phyloP scores from a whole-genome alignment of 2,888 invertebrate genomes.

The Parnassius mnemosyne region DNA sequence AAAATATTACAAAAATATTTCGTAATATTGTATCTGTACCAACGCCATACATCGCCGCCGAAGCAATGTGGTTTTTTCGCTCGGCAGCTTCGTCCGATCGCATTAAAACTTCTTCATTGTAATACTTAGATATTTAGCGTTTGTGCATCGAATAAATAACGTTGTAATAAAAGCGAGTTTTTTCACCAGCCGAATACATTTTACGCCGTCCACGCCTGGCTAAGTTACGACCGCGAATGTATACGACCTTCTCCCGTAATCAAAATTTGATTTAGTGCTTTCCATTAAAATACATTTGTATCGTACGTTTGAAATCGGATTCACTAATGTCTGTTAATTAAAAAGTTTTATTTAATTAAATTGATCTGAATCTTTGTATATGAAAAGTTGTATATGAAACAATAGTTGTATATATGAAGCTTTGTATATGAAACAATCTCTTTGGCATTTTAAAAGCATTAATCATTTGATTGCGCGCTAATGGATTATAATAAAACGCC shows the following conservation, averaged over 20 bases:
- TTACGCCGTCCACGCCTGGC: constrained; percentile 53
- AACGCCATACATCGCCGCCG: constrained; percentile 38
- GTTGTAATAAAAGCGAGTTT: constrained; percentile 53
- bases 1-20: background rate
- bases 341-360: constrained; percentile 1
- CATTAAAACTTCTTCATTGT: constrained; percentile 64
- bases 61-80: constrained; percentile 40
- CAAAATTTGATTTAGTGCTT: constrained; percentile 70
- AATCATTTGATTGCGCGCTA: no score
- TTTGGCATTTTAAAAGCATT: no score
- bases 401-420: no score
- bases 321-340: background rate
- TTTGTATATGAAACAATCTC: no score
- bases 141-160: constrained; percentile 59
- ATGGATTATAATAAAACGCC: no score
- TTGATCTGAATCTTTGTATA: no score
- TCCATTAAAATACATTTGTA: constrained; percentile 55
- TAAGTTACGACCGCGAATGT: constrained; percentile 51
- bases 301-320: constrained; percentile 1
- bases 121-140: constrained; percentile 67
- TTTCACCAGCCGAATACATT: constrained; percentile 53
- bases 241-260: constrained; percentile 58
- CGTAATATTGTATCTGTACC: constrained; percentile 35
- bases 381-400: no score
- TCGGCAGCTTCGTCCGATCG: constrained; percentile 46